These are phyloP conservation scores for Trachythela sp. DNA, from an alignment of 64 coral and sea anemone species.

Conservation along the genomic window DNA sequence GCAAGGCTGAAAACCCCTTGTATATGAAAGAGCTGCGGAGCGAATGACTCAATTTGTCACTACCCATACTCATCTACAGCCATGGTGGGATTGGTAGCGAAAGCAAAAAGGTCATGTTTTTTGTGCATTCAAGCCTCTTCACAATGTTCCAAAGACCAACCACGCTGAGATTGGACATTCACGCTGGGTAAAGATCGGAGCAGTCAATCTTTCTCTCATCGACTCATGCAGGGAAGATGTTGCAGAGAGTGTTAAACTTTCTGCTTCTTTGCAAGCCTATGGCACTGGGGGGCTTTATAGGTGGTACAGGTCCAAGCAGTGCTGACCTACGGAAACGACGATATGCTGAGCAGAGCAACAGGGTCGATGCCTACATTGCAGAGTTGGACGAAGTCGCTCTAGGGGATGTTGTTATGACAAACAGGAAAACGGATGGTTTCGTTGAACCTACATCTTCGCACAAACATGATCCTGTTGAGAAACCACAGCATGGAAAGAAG, in stretches of 20 bases:
- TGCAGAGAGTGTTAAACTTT: conserved; percentile 46
- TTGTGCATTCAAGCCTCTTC: conserved; percentile 49
- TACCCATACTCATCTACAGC: conserved; percentile 27
- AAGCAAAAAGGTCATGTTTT: conserved; percentile 49
- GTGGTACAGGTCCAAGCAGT: conserved; percentile 45
- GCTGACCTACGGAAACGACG: conserved; percentile 41
- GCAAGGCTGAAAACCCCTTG: conserved; percentile 39
- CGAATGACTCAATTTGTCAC: conserved; percentile 28
- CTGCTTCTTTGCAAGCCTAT: conserved; percentile 34
- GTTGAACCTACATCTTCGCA: conserved; percentile 52
- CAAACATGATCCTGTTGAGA: conserved; percentile 31
- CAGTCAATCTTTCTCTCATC: conserved; percentile 49
- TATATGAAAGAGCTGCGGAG: conserved; percentile 50
- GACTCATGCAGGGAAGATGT: conserved; percentile 59
- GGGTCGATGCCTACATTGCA: conserved; percentile 45
- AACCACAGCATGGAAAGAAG: conserved; percentile 18
- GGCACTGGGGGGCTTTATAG: conserved; percentile 30
- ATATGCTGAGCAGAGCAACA: conserved; percentile 50
- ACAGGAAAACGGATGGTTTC: conserved; percentile 44
- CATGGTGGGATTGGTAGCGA: conserved; percentile 57
- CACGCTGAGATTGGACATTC: conserved; percentile 59
- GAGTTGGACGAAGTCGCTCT: conserved; percentile 43
- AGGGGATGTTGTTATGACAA: conserved; percentile 6
- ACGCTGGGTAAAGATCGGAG: conserved; percentile 45
- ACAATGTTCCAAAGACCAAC: conserved; percentile 57